These are phyloP conservation scores for Synanthedon formicaeformis DNA, from an alignment of 2,888 invertebrate genomes.

Conservation along the genomic window DNA sequence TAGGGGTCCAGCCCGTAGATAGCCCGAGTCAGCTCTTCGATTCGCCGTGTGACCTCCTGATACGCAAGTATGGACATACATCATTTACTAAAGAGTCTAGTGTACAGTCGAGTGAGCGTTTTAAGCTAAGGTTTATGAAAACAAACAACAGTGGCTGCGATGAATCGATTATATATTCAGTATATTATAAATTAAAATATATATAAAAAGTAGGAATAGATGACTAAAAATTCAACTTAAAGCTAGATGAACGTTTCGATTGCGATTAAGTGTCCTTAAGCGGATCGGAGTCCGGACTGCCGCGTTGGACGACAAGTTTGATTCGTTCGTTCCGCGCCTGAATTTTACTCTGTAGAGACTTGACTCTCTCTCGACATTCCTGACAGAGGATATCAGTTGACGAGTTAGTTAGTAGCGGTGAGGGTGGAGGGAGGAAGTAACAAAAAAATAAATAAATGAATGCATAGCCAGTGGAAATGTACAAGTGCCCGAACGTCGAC, in stretches of 20 bases:
- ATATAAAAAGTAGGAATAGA: constrained; percentile 43
- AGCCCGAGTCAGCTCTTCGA: constrained; percentile 77
- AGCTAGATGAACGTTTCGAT: constrained; percentile 28
- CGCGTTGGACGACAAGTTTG: constrained; percentile 87
- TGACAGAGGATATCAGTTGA: constrained; percentile 67
- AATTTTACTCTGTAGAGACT: constrained; percentile 88
- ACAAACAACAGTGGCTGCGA: constrained; percentile 53
- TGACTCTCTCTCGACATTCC: constrained; percentile 88
- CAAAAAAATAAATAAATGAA: constrained; percentile 52
- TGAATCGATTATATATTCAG: constrained; percentile 54
- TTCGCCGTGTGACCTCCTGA: constrained; percentile 79
- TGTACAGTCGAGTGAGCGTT: constrained; percentile 23
- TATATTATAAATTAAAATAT: constrained; percentile 36
- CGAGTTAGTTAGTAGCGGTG: constrained; percentile 44
- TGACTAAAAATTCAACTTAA: constrained; percentile 41
- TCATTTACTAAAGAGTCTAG: constrained; percentile 54
- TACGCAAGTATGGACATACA: constrained; percentile 71
- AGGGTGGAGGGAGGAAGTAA: constrained; percentile 45
- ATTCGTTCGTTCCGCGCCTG: constrained; percentile 89
- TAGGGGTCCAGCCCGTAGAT: constrained; percentile 83
- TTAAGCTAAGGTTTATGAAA: constrained; percentile 38
- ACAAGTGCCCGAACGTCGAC: constrained; percentile 18
- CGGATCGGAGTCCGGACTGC: constrained; percentile 84
- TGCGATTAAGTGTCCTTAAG: constrained; percentile 73
- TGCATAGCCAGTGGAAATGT: constrained; percentile 41